Evolutionary conservation across 2,888 invertebrate genomes (phyloP), one percentile per base, ranked within the genome.

Genomic region (Aleiodes leptofemur): DNA sequence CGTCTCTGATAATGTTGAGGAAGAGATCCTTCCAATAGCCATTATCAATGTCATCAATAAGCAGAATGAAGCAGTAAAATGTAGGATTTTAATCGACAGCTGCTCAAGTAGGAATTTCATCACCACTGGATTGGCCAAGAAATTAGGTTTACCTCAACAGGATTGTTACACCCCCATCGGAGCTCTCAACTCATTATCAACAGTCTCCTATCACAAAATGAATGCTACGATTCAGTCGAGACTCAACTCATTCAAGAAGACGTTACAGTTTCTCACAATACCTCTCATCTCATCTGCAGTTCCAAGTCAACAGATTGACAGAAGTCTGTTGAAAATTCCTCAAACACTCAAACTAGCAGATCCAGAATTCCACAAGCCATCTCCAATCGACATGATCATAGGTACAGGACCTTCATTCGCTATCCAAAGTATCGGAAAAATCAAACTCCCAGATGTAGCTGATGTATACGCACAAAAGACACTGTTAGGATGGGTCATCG

Each of bases 61-160:
- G 9, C 9, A 34, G 11, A 61, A 61, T 38, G 14, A 61, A 61
- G 14, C 38, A 8, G 2, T 43, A 13, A 61, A 61, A 13, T 53
- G 69, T 61, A n/a, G 69, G 4, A 16, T 59, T 23, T 34, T 80
- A 29, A 48, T 80, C 14, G 78, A 79, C 31, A 80, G 75, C 9
- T 76, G 76, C 51, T 72, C 80, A 8, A 76, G 78, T 0, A 51
- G 75, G 0, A 71, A 80, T 68, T 78, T 81, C 53, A 71, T 81
- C 1, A 82, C 79, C 1, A 79, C 80, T 43, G 14, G 29, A 0
- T 59, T 80, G 2, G 78, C 77, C 4, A 61, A 70, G 7, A 69
- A 6, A 1, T 69, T 82, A n/a, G 55, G 55, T 0, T 50, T 80
- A 4, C 66, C 70, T 8, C 71, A 55, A 51, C 61, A 34, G 61